These are phyloP conservation scores for Bombus waltoni DNA, from an alignment of 1,140 invertebrate species.

Conservation along the genomic window DNA sequence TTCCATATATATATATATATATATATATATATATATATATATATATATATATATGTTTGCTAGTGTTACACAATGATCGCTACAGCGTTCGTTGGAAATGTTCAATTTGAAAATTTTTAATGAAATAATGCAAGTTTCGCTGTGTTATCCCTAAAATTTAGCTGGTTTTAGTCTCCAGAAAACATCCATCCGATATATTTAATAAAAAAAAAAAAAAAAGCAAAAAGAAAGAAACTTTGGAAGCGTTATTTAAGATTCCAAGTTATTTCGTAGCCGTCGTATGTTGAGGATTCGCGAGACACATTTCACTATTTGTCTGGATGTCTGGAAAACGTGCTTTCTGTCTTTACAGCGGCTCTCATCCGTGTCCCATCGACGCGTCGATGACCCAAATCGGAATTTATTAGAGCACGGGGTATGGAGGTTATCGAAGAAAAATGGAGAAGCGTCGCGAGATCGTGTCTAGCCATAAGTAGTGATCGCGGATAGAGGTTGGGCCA, in stretches of 20 bases:
- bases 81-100: too few relatives aligned
- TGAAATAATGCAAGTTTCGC: too few relatives aligned
- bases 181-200: too few relatives aligned
- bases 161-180: too few relatives aligned
- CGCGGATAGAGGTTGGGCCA: slow-evolving; percentile 45
- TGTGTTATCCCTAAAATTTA: too few relatives aligned
- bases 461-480: slow-evolving; percentile 69
- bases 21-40: too few relatives aligned
- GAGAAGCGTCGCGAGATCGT: slow-evolving; percentile 56
- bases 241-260: background rate
- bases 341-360: background rate
- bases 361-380: slow-evolving; percentile 2
- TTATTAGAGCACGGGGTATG: slow-evolving; percentile 53
- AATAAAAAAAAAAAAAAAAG: too few relatives aligned
- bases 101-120: too few relatives aligned
- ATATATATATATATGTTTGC: too few relatives aligned
- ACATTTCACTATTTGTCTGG: background rate
- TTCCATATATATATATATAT: too few relatives aligned
- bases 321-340: background rate
- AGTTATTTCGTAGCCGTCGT: background rate
- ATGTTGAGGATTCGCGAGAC: background rate
- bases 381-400: slow-evolving; percentile 63
- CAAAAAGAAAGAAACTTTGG: too few relatives aligned
- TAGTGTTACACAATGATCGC: too few relatives aligned
- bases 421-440: slow-evolving; percentile 63